Conservation (phyloP, 2,113 vertebrate species). For the Nannospalax galili region DNA sequence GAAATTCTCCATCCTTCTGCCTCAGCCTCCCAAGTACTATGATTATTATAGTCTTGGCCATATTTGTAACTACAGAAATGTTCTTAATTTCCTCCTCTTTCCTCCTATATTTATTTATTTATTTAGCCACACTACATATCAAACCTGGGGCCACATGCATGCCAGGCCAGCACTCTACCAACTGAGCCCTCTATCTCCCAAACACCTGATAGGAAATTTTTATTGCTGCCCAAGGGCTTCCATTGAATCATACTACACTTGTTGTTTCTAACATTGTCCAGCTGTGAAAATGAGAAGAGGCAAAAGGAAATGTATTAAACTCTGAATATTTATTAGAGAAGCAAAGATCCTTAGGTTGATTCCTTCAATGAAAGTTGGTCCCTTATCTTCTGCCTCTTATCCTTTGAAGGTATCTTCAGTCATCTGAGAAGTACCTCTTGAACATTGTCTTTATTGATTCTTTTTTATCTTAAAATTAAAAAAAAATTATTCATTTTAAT, state of each 20-base stretch:
- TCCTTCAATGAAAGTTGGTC: background rate
- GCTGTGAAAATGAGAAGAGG: background rate
- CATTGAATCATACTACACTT: conserved; percentile 5
- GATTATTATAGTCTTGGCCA: background rate
- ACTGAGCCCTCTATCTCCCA: background rate
- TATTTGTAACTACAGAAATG: background rate
- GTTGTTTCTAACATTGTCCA: conserved; percentile 29
- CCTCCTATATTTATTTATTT: background rate
- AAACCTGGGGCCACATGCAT: background rate
- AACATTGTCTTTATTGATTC: conserved; percentile 34
- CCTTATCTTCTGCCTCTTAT: background rate
- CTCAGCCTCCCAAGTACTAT: too few relatives aligned
- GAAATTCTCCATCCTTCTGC: background rate
- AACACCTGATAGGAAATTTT: background rate
- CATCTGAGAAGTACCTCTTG: conserved; percentile 5
- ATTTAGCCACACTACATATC: background rate
- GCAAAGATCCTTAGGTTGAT: background rate
- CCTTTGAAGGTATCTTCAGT: background rate
- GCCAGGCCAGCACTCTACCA: background rate
- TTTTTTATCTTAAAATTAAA: too few relatives aligned
- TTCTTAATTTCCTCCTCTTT: background rate
- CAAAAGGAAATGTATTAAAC: background rate
- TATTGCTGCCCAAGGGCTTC: background rate
- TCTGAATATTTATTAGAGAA: conserved; percentile 16
- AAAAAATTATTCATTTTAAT: too few relatives aligned